These are phyloP conservation scores for Scaptomyza hsui DNA, from an alignment of 1,140 invertebrate genomes.

Conservation along the genomic window DNA sequence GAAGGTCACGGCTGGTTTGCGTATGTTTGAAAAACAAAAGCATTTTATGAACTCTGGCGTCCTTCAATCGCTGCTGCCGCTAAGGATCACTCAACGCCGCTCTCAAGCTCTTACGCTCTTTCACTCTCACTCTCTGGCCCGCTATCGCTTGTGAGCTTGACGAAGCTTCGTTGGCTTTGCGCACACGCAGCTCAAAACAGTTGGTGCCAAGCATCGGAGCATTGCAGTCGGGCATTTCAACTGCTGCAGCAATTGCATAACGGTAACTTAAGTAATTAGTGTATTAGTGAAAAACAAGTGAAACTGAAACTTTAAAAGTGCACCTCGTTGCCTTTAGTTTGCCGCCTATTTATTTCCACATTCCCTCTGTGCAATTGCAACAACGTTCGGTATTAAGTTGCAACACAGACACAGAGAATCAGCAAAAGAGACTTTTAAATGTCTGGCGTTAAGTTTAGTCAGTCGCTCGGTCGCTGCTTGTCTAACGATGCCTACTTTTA, in stretches of 20 bases:
- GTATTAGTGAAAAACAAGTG: not conserved
- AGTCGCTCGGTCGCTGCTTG: slow-evolving; percentile 16
- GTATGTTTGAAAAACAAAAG: slow-evolving; percentile 27
- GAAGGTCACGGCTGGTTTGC: slow-evolving; percentile 34
- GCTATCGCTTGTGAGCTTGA: slow-evolving; percentile 4
- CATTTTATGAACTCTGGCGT: slow-evolving; percentile 27
- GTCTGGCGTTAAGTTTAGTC: slow-evolving; percentile 22
- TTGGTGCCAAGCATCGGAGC: slow-evolving; percentile 48
- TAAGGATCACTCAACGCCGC: slow-evolving; percentile 18
- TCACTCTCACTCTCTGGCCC: slow-evolving; percentile 2
- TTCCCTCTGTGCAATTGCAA: slow-evolving; percentile 27
- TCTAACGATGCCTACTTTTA: slow-evolving; percentile 22
- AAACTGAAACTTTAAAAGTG: slow-evolving; percentile 12
- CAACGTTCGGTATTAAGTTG: slow-evolving; percentile 14
- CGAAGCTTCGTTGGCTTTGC: slow-evolving; percentile 32
- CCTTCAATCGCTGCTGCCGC: slow-evolving; percentile 22
- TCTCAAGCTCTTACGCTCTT: not conserved
- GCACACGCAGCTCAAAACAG: slow-evolving; percentile 36
- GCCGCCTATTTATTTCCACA: slow-evolving; percentile 15
- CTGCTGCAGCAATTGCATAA: slow-evolving; percentile 20
- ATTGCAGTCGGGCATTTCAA: slow-evolving; percentile 41
- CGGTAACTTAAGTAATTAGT: slow-evolving; percentile 23
- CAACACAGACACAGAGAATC: slow-evolving; percentile 28
- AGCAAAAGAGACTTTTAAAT: slow-evolving; percentile 21
- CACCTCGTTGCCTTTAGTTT: slow-evolving; percentile 38